Conservation (phyloP, 2,888 invertebrate species). For the Eupithecia dodoneata region DNA sequence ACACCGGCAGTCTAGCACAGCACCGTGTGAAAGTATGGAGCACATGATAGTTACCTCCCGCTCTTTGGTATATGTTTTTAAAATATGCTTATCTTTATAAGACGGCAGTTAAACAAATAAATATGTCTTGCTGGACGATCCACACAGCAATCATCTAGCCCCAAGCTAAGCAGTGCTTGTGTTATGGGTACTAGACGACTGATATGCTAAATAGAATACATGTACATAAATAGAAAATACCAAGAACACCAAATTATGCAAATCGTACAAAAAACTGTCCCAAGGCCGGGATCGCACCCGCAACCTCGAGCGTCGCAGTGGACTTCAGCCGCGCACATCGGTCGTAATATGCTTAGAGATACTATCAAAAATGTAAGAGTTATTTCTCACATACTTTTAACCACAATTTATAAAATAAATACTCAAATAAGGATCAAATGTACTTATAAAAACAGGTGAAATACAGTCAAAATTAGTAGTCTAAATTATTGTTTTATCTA, state of each 20-base stretch:
- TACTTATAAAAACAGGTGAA: background rate
- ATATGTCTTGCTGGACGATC: too few relatives aligned
- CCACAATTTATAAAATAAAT: background rate
- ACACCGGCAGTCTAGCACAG: background rate
- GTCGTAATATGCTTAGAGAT: background rate
- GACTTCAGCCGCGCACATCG: too few relatives aligned
- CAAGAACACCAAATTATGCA: too few relatives aligned
- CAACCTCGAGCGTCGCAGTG: too few relatives aligned
- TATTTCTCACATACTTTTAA: background rate
- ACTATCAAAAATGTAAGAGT: background rate
- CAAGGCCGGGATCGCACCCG: too few relatives aligned
- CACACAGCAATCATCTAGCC: too few relatives aligned
- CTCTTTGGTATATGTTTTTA: background rate
- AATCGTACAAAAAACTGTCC: too few relatives aligned
- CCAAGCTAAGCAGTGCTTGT: too few relatives aligned
- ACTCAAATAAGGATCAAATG: background rate
- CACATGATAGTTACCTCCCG: background rate
- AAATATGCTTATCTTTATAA: background rate
- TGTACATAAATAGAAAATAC: too few relatives aligned
- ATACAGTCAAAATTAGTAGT: background rate
- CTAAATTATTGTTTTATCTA: background rate
- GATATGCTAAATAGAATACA: too few relatives aligned
- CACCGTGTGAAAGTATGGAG: background rate
- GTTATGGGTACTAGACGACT: too few relatives aligned
- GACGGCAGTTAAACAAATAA: background rate